phyloP scores from a whole-genome alignment of 2,113 vertebrate genomes.

The Corythornis madagascariensis region DNA sequence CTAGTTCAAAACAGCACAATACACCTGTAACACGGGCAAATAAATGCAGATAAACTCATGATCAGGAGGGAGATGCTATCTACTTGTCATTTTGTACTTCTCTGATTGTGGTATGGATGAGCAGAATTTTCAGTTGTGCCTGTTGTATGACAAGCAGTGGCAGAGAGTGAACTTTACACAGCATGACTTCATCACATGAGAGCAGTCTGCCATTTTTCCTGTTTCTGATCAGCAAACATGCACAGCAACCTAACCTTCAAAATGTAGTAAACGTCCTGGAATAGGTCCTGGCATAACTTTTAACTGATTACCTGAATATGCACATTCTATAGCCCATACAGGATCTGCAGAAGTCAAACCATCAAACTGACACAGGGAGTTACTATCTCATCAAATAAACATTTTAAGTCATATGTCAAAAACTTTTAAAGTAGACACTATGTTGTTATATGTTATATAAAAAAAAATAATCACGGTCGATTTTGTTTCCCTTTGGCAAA shows the following conservation, averaged over 20 bases:
- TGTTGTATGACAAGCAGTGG: neutral
- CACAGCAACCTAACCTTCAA: neutral
- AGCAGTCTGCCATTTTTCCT: conserved; percentile 12
- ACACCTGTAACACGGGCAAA: neutral
- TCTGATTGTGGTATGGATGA: neutral
- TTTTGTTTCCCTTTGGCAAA: neutral
- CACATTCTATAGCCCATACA: accelerated
- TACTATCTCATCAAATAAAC: neutral
- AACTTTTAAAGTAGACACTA: neutral
- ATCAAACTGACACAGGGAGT: accelerated
- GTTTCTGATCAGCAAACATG: neutral
- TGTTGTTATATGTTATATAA: neutral
- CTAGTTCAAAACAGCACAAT: neutral
- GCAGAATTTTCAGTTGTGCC: neutral
- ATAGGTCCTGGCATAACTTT: neutral
- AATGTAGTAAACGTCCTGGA: neutral
- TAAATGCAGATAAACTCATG: neutral
- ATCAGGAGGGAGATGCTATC: accelerated
- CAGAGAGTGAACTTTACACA: conserved; percentile 15
- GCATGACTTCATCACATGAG: neutral
- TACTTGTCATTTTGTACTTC: neutral
- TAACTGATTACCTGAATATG: neutral
- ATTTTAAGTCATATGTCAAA: neutral
- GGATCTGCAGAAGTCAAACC: neutral
- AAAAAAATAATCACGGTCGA: neutral